Conservation (phyloP, 2,113 vertebrate genomes). For the Nycticorax nycticorax region DNA sequence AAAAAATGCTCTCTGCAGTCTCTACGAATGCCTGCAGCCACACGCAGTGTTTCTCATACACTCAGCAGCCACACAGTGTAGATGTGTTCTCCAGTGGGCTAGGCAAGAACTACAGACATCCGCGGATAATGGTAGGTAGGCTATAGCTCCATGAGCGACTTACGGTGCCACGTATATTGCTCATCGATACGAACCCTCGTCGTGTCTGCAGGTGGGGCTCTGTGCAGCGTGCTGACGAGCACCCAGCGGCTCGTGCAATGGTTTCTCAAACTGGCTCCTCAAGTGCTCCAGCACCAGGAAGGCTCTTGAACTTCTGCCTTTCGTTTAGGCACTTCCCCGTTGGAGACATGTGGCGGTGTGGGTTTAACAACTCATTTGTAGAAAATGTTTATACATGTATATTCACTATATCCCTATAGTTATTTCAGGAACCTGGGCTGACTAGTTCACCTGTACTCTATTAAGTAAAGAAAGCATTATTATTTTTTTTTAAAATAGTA, state of each 20-base stretch:
- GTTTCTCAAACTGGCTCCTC: not conserved
- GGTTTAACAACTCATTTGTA: not conserved
- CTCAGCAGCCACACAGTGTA: not conserved
- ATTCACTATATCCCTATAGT: not conserved
- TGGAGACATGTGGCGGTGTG: not conserved
- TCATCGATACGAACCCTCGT: not conserved
- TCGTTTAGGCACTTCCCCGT: not conserved
- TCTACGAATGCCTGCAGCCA: not conserved
- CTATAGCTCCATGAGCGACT: not conserved
- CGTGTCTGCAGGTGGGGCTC: accelerated
- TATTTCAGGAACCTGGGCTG: not conserved
- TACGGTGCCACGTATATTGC: not conserved
- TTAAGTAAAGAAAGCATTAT: not conserved
- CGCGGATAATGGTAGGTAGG: not conserved
- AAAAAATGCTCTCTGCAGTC: not conserved
- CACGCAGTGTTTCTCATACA: not conserved
- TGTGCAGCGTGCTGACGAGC: not conserved
- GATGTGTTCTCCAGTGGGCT: not conserved
- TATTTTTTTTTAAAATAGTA: not conserved
- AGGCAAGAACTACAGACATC: not conserved
- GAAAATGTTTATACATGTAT: not conserved
- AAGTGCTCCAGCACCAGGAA: not conserved
- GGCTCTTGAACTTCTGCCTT: not conserved
- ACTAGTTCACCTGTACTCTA: not conserved
- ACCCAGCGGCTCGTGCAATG: not conserved